Evolutionary conservation across 2,888 invertebrate species (phyloP), one percentile per base, ranked within the genome.

Genomic region (Thera obeliscata): DNA sequence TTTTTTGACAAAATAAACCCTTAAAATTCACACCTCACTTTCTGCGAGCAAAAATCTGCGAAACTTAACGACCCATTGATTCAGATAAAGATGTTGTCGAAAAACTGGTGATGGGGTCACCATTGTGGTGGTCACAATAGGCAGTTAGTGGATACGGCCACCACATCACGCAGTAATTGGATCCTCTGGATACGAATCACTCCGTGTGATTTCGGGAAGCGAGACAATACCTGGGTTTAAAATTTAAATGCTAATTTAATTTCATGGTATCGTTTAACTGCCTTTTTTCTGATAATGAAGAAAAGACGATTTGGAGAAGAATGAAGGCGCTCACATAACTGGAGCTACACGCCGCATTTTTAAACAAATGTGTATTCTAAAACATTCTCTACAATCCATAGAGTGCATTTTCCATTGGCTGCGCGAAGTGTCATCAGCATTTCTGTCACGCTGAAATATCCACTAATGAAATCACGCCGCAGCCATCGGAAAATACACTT

Each of bases 21-120:
- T 82, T 83, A 79, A 82, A 81, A 82, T 84, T 87, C 84, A 80
- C 87, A 87, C 87, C 84, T 86, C 77, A 75, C 64, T 7, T 64
- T 65, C 70, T 70, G 65, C 60, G 57, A 54, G 67, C 75, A 76
- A 76, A 76, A 79, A 81, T 76, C 75, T 66, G 76, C 72, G 70
- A 73, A 74, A 68, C 79, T 83, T 88, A 90, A 91, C 87, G 90
- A 90, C 85, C 90, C 79, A 91, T 91, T 91, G 86, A 88, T 82
- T 82, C 79, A 81, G 87, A 91, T 91, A 88, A 89, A 91, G 90
- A 86, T 89, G 90, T 90, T 81, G 85, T 77, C 81, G 82, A 87
- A 89, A 89, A 89, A 89, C 82, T 74, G 73, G 75, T 67, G 74
- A 78, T 77, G 76, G 79, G 76, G 79, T 67, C 76, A 74, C 81